phyloP scores from a whole-genome alignment of 1,140 invertebrate genomes.

The Neodiprion virginianus region DNA sequence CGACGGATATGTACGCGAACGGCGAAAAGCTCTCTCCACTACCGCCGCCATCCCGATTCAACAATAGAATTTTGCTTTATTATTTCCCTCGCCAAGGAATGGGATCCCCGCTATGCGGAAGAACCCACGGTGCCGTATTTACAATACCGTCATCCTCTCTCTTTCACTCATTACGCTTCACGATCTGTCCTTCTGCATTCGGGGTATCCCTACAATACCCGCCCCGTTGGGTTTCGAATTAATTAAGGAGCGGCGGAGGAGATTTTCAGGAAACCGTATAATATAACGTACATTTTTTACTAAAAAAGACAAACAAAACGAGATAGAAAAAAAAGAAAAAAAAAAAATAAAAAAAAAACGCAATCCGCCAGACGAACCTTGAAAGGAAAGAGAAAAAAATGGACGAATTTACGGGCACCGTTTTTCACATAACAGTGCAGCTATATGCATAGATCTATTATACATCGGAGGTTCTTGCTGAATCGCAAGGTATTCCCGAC shows the following conservation, averaged over 20 bases:
- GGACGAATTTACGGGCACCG: too few species aligned
- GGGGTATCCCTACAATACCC: background rate
- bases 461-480: too few species aligned
- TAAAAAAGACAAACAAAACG: background rate
- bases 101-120: too few species aligned
- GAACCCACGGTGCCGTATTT: background rate
- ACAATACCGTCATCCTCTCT: background rate
- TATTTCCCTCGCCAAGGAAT: background rate
- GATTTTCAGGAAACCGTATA: background rate
- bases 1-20: too few species aligned
- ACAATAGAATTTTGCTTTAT: slow-evolving; percentile 1
- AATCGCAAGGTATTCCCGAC: too few species aligned
- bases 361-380: too few species aligned
- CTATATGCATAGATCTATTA: too few species aligned
- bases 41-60: background rate
- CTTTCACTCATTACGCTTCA: slow-evolving; percentile 2
- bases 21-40: background rate
- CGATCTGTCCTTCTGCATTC: background rate
- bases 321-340: background rate
- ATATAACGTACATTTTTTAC: background rate
- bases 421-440: too few species aligned
- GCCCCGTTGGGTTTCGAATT: background rate
- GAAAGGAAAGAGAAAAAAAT: too few species aligned
- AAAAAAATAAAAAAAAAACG: background rate
- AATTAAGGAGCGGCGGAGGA: background rate